A percentile compares a stretch with the other conserved stretches of the same genome.
Evolutionary conservation across 1,140 invertebrate species (phyloP).

Genomic region (Coptotermes formosanus): DNA sequence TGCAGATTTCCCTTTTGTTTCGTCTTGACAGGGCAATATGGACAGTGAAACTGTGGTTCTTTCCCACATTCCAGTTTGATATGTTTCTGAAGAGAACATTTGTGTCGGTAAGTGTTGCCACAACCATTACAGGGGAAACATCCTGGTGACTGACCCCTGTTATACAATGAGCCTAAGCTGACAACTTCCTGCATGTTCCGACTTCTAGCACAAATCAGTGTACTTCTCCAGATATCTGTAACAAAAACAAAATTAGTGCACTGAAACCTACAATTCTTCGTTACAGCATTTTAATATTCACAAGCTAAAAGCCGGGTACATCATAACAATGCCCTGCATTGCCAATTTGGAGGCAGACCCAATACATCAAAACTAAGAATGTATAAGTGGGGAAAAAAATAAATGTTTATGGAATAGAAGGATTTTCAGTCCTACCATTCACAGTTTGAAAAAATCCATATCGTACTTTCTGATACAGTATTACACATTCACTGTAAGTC

Average conservation of each 20-base stretch:
- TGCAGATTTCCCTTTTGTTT: not conserved
- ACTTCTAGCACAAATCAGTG: conserved; percentile 23
- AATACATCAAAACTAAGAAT: too few relatives aligned
- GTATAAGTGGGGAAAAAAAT: too few relatives aligned
- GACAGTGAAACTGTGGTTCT: conserved; percentile 45
- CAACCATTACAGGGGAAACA: conserved; percentile 35
- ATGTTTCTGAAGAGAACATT: conserved; percentile 55
- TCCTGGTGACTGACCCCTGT: not conserved
- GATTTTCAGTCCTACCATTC: too few relatives aligned
- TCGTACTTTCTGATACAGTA: too few relatives aligned
- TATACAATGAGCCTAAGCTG: not conserved
- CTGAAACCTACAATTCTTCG: not conserved
- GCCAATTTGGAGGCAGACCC: too few relatives aligned
- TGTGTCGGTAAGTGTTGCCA: conserved; percentile 48
- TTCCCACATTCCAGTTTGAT: conserved; percentile 61
- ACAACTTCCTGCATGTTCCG: conserved; percentile 3
- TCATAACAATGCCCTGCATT: too few relatives aligned
- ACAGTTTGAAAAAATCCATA: too few relatives aligned
- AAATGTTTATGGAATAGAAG: too few relatives aligned
- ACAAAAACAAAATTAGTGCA: not conserved
- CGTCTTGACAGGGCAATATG: conserved; percentile 18
- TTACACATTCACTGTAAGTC: too few relatives aligned
- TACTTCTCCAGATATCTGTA: conserved; percentile 32
- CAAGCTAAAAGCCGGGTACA: too few relatives aligned
- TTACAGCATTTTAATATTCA: too few relatives aligned